These are phyloP conservation scores for Perdita meconis DNA, from an alignment of 2,888 invertebrate species.

Conservation along the genomic window DNA sequence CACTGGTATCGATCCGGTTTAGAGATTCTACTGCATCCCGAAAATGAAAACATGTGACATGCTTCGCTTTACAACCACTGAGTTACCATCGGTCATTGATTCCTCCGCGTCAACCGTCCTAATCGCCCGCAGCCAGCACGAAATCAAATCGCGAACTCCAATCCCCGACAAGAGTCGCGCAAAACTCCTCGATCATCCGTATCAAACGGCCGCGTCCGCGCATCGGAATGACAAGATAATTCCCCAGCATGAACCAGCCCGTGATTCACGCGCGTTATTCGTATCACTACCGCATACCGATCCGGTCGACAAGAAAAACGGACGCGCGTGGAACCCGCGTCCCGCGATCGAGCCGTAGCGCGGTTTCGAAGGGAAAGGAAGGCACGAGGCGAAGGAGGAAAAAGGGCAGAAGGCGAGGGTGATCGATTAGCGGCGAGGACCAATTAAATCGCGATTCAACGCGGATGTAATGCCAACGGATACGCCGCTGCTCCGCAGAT, in stretches of 20 bases:
- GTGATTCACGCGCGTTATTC: conserved; percentile 34
- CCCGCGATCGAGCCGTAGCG: too few species aligned
- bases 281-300: conserved; percentile 42
- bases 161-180: background rate
- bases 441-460: conserved; percentile 69
- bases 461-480: conserved; percentile 52
- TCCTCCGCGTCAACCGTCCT: too few species aligned
- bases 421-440: conserved; percentile 65
- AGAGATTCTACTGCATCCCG: too few species aligned
- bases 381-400: background rate
- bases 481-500: conserved; percentile 57
- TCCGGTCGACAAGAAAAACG: conserved; percentile 13
- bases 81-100: too few species aligned
- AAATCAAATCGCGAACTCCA: too few species aligned
- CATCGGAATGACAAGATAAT: conserved; percentile 37
- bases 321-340: conserved; percentile 11
- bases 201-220: background rate
- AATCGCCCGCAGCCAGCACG: too few species aligned
- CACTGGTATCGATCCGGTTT: too few species aligned
- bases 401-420: conserved; percentile 36
- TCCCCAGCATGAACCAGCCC: conserved; percentile 20
- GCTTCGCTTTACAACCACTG: too few species aligned
- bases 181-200: background rate
- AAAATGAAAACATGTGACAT: too few species aligned
- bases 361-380: background rate